phyloP scores from a whole-genome alignment of 2,888 invertebrate species.

The Copidosoma aretas region DNA sequence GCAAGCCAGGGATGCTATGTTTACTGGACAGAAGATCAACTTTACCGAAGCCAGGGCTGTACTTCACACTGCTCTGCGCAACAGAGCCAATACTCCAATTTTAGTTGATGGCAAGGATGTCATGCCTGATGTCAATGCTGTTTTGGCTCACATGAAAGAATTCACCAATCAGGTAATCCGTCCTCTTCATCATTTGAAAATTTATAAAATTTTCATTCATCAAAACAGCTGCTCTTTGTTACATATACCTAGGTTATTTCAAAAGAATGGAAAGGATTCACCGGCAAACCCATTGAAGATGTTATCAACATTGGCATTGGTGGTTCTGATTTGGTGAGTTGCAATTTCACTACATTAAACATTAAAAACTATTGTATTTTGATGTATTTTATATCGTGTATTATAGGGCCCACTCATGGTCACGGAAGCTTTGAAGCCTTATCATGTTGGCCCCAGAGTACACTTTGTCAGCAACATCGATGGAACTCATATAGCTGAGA shows the following conservation, averaged over 20 bases:
- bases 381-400: constrained; percentile 9
- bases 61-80: constrained; percentile 91
- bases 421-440: constrained; percentile 95
- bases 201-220: constrained; percentile 23
- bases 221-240: constrained; percentile 18
- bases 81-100: constrained; percentile 80
- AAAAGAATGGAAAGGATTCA: constrained; percentile 64
- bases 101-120: constrained; percentile 87
- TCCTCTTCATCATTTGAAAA: background rate
- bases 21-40: constrained; percentile 92
- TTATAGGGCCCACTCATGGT: constrained; percentile 94
- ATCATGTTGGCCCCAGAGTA: constrained; percentile 81
- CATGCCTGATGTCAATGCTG: constrained; percentile 89
- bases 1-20: constrained; percentile 90
- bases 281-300: constrained; percentile 94
- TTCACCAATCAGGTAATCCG: constrained; percentile 77
- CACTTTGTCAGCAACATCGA: constrained; percentile 99
- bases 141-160: constrained; percentile 92
- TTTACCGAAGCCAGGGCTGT: constrained; percentile 97
- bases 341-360: background rate
- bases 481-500: constrained; percentile 96
- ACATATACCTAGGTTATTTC: constrained; percentile 51
- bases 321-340: constrained; percentile 87
- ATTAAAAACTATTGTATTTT: constrained; percentile 2
- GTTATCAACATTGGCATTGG: constrained; percentile 99